Conservation (phyloP, 2,113 vertebrate genomes). For the Onychostoma macrolepis region DNA sequence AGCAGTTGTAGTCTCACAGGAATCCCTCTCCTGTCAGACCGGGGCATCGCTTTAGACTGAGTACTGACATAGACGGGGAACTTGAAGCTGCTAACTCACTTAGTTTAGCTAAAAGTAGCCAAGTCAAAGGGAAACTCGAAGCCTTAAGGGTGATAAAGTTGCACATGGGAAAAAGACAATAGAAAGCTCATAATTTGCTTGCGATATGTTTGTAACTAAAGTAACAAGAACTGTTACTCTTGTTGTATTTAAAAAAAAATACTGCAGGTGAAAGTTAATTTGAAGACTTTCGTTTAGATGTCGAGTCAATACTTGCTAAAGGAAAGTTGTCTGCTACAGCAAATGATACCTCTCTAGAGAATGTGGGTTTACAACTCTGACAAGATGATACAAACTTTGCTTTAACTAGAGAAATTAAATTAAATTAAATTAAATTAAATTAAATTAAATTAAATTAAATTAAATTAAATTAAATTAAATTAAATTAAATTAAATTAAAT, state of each 20-base stretch:
- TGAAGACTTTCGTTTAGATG: slow-evolving; percentile 14
- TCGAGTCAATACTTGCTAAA: slow-evolving; percentile 14
- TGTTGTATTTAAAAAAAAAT: neutral
- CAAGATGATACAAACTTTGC: neutral
- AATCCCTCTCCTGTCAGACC: slow-evolving; percentile 52
- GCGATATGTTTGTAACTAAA: neutral
- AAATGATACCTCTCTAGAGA: neutral
- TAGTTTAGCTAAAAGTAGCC: slow-evolving; percentile 48
- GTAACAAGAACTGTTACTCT: neutral
- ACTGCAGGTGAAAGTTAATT: slow-evolving; percentile 5
- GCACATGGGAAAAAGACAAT: slow-evolving; percentile 11
- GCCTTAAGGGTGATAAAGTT: slow-evolving; percentile 36
- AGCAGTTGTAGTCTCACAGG: slow-evolving; percentile 51
- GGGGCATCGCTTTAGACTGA: slow-evolving; percentile 50
- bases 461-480: neutral
- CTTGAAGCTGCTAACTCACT: slow-evolving; percentile 36
- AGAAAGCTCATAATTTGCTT: slow-evolving; percentile 18
- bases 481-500: neutral
- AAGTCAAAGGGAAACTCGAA: slow-evolving; percentile 40
- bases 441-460: neutral
- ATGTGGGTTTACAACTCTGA: neutral
- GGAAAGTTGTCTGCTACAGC: neutral
- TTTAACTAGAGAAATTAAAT: neutral
- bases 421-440: neutral
- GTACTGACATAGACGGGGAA: slow-evolving; percentile 40